Evolutionary conservation across 2,797 vertebrate species (phyloP).

Genomic region (Esox masquinongy): DNA sequence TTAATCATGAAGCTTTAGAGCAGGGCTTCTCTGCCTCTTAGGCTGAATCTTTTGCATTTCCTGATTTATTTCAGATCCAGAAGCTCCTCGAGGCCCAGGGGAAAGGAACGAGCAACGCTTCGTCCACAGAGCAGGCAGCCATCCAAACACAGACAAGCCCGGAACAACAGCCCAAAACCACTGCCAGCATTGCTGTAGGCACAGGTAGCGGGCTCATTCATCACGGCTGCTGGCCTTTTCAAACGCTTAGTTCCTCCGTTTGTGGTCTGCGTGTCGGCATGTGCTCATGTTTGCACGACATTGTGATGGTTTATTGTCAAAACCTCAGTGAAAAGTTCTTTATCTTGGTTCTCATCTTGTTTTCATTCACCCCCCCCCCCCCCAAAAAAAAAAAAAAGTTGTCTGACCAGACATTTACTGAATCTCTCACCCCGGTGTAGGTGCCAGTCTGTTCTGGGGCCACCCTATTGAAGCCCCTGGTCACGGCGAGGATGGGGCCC

Average conservation of each 20-base stretch:
- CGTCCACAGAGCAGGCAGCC: slow-evolving; percentile 48
- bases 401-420: neutral
- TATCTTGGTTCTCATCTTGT: neutral
- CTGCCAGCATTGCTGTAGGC: slow-evolving; percentile 87
- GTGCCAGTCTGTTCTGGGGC: slow-evolving; percentile 91
- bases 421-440: slow-evolving; percentile 58
- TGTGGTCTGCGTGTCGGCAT: no score
- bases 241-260: neutral
- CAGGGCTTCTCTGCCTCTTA: neutral
- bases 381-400: no score
- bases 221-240: neutral
- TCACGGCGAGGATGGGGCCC: slow-evolving; percentile 46
- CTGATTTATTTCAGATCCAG: slow-evolving; percentile 78
- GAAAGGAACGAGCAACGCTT: slow-evolving; percentile 36
- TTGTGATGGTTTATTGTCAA: neutral
- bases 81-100: slow-evolving; percentile 88
- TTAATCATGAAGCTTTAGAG: neutral
- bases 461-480: slow-evolving; percentile 43
- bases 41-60: neutral
- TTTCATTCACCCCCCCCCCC: neutral
- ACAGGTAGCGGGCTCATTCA: slow-evolving; percentile 78
- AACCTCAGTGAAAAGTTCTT: neutral
- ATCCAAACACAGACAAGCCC: slow-evolving; percentile 60
- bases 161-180: slow-evolving; percentile 48
- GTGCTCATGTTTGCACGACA: neutral